Base-by-base conservation (phyloP, 2,797 vertebrate species). In the Hyperoplus lanceolatus region DNA sequence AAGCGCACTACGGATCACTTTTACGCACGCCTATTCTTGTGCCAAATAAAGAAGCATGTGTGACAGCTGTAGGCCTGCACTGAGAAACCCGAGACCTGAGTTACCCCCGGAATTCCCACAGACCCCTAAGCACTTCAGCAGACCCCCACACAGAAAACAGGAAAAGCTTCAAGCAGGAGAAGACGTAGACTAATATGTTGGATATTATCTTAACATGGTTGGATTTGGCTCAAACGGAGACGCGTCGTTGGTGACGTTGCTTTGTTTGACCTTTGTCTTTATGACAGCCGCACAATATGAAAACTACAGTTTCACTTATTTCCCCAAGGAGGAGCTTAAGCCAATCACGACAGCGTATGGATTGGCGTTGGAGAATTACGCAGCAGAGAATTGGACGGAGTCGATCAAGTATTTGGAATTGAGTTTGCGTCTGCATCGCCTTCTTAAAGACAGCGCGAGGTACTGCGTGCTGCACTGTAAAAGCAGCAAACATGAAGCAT, bases 371-470 rank as follows among this genome's bases (percentile, higher is more conserved):
- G 95, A 95, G 57, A 92, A 87, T 75, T 97, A 96, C 86, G 94
- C 94, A 74, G 94, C 87, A 0, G 93, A 94, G 81, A 91, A 90
- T 75, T 98, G 97, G 97, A 92, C 88, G n/a, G 95, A 96, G n/a
- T 95, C 96, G 48, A 92, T 93, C 42, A 90, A 73, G n/a, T 91
- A 83, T 82, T 88, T 97, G 89, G 96, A 97, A 80, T 81, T 94
- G 53, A 96, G 96, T 45, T 84, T 97, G 89, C 95, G 96, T 70
- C 90, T 98, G 12, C 93, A 95, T 81, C 89, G 96, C 53, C 91
- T 97, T 15, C 93, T 97, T 11, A 94, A 85, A 13, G 96, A 97
- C 93, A 96, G 96, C 67, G 94, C 93, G 74, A 93, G 95, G 14
- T 95, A 93, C 70, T 98, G 97, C 70, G 79, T 89, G 80, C 80